A percentile compares a stretch with the other conserved stretches of the same genome.
Conservation (phyloP, 2,797 vertebrate genomes). For the Odontamblyopus lacepedii region DNA sequence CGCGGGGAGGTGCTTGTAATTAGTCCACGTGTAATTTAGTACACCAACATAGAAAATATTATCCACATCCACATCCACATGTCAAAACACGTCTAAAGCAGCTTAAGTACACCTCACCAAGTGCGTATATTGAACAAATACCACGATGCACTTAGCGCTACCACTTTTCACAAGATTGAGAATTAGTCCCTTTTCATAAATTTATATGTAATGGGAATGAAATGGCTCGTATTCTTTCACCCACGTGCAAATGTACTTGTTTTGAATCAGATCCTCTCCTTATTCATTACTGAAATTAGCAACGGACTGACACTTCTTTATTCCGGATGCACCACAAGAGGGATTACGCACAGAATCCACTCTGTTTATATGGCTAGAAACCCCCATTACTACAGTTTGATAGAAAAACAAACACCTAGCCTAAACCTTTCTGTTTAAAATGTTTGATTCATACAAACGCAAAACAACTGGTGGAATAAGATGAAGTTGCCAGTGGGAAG, state of each 20-base stretch:
- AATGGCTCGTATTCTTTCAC: neutral
- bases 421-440: neutral
- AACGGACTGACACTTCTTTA: slow-evolving; percentile 34
- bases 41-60: slow-evolving; percentile 16
- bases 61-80: slow-evolving; percentile 28
- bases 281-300: slow-evolving; percentile 3
- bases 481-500: slow-evolving; percentile 23
- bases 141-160: neutral
- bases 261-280: slow-evolving; percentile 6
- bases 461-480: slow-evolving; percentile 2
- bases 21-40: slow-evolving; percentile 14
- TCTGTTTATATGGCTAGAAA: slow-evolving; percentile 16
- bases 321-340: slow-evolving; percentile 35
- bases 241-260: neutral
- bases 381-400: neutral
- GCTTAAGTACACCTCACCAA: neutral
- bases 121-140: slow-evolving; percentile 17
- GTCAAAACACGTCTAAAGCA: slow-evolving; percentile 24
- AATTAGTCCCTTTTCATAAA: neutral
- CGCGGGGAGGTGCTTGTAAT: slow-evolving; percentile 15
- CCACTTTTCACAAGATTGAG: too few relatives aligned
- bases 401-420: neutral
- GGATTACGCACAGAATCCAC: slow-evolving; percentile 53
- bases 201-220: too few relatives aligned
- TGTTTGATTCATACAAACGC: slow-evolving; percentile 11